Evolutionary conservation across 2,888 invertebrate species (phyloP).

Genomic region (Zhengitettix transpicula): DNA sequence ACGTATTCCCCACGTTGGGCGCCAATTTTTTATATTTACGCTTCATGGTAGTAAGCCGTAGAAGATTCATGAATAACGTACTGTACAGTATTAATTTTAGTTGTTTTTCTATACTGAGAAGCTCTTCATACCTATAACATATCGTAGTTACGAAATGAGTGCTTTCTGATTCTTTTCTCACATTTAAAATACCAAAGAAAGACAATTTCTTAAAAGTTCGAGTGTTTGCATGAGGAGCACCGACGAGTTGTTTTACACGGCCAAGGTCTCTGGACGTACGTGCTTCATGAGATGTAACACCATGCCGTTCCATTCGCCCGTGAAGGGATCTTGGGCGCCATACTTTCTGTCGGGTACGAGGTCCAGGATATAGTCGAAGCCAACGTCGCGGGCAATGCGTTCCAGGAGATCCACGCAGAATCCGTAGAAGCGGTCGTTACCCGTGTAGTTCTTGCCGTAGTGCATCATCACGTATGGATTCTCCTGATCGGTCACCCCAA

Average conservation of each 20-base stretch:
- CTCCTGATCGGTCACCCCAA: slow-evolving; percentile 30
- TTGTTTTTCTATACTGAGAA: no score
- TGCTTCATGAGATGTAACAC: slow-evolving; percentile 54
- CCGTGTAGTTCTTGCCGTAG: slow-evolving; percentile 47
- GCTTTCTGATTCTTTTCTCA: no score
- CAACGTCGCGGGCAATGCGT: slow-evolving; percentile 45
- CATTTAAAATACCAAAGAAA: no score
- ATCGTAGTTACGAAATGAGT: no score
- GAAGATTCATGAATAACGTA: no score
- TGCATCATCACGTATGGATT: slow-evolving; percentile 60
- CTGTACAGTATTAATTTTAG: no score
- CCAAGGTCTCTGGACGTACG: slow-evolving; percentile 28
- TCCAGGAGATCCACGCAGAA: slow-evolving; percentile 63
- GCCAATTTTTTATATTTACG: no score
- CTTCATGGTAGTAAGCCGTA: no score
- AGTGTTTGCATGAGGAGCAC: no score
- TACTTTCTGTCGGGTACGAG: slow-evolving; percentile 53
- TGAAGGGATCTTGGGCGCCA: slow-evolving; percentile 41
- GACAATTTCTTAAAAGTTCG: no score
- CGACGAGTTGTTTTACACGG: background rate
- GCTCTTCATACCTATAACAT: no score
- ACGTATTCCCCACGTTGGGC: no score
- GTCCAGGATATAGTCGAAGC: slow-evolving; percentile 53
- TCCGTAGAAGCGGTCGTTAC: slow-evolving; percentile 59
- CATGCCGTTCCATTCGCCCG: slow-evolving; percentile 50